These are phyloP conservation scores for Malthinus flaveolus DNA, from an alignment of 2,888 invertebrate species.

Conservation along the genomic window DNA sequence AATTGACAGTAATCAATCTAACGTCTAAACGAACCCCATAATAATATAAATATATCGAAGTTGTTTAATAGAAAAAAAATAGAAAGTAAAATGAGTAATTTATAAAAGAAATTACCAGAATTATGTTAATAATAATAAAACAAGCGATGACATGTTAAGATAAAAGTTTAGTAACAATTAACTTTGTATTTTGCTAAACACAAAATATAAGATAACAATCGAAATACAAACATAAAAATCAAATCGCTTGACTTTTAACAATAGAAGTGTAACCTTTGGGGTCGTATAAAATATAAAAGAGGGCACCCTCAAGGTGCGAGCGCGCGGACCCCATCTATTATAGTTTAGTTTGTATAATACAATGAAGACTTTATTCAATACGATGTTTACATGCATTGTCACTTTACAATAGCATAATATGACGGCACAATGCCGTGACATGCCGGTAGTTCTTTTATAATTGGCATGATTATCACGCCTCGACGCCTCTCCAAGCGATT, in stretches of 20 bases:
- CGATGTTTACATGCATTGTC: conserved; percentile 50
- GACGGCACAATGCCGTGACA: conserved; percentile 45
- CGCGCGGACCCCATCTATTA: conserved; percentile 32
- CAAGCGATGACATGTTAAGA: conserved; percentile 17
- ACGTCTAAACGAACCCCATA: conserved; percentile 8
- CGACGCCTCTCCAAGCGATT: conserved; percentile 42
- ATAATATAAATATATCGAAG: background rate
- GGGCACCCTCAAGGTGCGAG: conserved; percentile 31
- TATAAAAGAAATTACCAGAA: no score
- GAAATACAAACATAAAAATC: conserved; percentile 31
- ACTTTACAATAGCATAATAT: conserved; percentile 48
- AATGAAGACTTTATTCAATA: conserved; percentile 43
- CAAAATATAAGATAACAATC: conserved; percentile 21
- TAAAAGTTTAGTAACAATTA: conserved; percentile 20
- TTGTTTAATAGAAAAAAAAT: background rate
- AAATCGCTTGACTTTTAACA: conserved; percentile 48
- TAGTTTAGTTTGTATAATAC: conserved; percentile 28
- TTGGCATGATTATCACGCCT: conserved; percentile 51
- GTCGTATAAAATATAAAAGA: conserved; percentile 21
- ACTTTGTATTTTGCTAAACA: conserved; percentile 5
- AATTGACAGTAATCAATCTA: conserved; percentile 47
- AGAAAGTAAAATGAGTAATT: background rate
- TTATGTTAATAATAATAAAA: no score
- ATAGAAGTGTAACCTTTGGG: conserved; percentile 35
- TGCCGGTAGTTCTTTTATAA: conserved; percentile 47